phyloP scores from a whole-genome alignment of 2,797 vertebrate species.

The Propithecus perrieri region DNA sequence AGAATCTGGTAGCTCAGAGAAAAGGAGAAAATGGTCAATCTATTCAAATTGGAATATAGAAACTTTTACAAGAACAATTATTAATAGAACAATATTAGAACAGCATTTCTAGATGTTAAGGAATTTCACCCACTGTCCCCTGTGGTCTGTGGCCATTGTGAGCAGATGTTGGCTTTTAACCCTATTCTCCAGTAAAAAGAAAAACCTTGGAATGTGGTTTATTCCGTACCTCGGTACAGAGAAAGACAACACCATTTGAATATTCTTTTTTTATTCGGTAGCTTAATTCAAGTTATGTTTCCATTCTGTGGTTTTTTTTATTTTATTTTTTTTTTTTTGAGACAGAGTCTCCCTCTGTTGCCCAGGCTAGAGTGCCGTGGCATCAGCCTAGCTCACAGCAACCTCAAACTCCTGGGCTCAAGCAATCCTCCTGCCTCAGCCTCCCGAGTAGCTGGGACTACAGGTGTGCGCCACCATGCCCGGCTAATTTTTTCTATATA shows the following conservation, averaged over 20 bases:
- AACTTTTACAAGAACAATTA: not conserved
- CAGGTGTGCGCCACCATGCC: too few relatives aligned
- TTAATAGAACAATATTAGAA: not conserved
- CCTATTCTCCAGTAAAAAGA: not conserved
- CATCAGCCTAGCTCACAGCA: too few relatives aligned
- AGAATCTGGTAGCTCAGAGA: not conserved
- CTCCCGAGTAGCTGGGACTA: too few relatives aligned
- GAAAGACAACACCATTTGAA: not conserved
- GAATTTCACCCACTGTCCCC: not conserved
- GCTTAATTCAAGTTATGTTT: too few relatives aligned
- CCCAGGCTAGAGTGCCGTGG: too few relatives aligned
- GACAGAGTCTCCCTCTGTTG: not conserved
- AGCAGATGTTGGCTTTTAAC: not conserved
- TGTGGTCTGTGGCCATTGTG: not conserved
- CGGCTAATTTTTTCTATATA: too few relatives aligned
- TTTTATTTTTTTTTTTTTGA: not conserved
- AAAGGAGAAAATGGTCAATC: not conserved
- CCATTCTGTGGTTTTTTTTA: too few relatives aligned
- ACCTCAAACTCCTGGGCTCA: too few relatives aligned
- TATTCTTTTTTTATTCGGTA: not conserved
- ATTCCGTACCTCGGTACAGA: not conserved
- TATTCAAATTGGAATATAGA: not conserved
- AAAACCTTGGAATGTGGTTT: not conserved
- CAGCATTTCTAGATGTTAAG: not conserved
- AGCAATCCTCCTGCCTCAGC: too few relatives aligned